These are phyloP conservation scores for Eublepharis macularius DNA, from an alignment of 2,113 vertebrate species.

Conservation along the genomic window DNA sequence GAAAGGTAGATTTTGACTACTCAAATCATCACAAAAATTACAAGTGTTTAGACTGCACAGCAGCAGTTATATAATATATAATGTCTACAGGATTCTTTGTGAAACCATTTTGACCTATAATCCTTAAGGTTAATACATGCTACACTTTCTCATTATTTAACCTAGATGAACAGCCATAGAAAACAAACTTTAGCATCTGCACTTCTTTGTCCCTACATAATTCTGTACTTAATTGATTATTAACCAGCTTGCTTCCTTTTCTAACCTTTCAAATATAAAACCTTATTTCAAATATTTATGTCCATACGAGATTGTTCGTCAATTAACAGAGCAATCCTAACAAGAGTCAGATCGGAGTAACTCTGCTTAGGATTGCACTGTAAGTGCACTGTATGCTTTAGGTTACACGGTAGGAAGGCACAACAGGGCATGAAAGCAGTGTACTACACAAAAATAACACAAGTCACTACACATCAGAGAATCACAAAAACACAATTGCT, in stretches of 20 bases:
- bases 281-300: not conserved
- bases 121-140: not conserved
- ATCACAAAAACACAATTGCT: no score
- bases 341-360: no score
- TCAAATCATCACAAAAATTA: conserved; percentile 41
- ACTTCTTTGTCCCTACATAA: not conserved
- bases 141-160: not conserved
- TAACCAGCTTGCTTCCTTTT: not conserved
- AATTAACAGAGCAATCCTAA: no score
- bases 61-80: conserved; percentile 8
- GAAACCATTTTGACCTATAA: not conserved
- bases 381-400: no score
- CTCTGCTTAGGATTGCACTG: no score
- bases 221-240: not conserved
- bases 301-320: conserved; percentile 1
- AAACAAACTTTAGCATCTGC: not conserved
- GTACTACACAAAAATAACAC: no score
- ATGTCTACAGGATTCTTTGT: conserved; percentile 17
- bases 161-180: not conserved
- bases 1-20: conserved; percentile 25
- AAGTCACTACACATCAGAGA: no score
- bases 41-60: not conserved
- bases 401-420: no score
- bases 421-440: no score
- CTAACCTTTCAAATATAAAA: not conserved